These are phyloP conservation scores for Eucera pruinosa DNA, from an alignment of 2,888 invertebrate species.

Conservation along the genomic window DNA sequence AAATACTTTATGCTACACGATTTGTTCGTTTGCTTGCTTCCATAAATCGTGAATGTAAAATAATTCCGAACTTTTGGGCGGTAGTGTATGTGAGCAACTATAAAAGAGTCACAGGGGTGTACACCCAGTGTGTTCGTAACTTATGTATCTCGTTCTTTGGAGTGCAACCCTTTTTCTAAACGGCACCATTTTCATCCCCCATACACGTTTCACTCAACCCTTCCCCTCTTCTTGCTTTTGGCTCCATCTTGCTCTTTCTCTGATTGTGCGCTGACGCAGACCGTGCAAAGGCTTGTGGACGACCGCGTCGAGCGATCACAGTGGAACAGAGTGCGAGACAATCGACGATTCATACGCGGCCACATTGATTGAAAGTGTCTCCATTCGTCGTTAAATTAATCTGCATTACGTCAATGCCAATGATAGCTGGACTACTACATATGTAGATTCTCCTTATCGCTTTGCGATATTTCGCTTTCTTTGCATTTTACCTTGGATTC, in stretches of 20 bases:
- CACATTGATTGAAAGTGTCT: constrained; percentile 23
- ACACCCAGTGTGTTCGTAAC: constrained; percentile 36
- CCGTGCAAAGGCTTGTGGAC: constrained; percentile 46
- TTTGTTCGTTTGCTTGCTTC: no score
- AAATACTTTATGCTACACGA: no score
- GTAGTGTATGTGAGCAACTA: background rate
- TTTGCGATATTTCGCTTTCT: background rate
- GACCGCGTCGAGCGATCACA: constrained; percentile 55
- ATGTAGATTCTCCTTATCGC: background rate
- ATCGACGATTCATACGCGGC: constrained; percentile 46
- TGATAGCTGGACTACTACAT: constrained; percentile 8
- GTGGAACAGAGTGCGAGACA: constrained; percentile 55
- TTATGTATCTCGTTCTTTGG: constrained; percentile 48
- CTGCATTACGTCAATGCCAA: constrained; percentile 22
- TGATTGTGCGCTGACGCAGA: constrained; percentile 56
- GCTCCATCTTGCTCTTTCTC: constrained; percentile 49
- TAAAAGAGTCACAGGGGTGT: background rate
- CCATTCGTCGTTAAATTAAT: constrained; percentile 43
- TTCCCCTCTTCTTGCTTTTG: constrained; percentile 1
- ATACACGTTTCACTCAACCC: constrained; percentile 50
- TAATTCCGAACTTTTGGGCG: background rate
- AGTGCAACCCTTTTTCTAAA: constrained; percentile 21
- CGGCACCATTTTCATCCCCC: constrained; percentile 40
- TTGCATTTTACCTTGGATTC: no score
- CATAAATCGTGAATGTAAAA: no score